Evolutionary conservation across 2,113 vertebrate genomes (phyloP).

Genomic region (Corythornis vintsioides): DNA sequence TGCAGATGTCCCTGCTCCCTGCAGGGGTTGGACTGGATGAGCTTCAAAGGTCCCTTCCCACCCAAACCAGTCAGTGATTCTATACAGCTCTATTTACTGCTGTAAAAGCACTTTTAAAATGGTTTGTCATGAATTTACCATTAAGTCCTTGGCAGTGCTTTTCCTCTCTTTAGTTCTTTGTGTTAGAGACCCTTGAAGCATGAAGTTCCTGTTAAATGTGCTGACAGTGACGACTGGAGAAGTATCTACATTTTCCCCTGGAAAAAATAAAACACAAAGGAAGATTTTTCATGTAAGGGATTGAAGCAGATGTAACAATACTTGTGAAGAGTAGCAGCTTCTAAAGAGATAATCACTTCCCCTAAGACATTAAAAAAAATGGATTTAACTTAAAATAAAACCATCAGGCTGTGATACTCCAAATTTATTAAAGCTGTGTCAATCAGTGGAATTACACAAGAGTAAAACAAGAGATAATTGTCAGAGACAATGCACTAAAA

Average conservation of each 20-base stretch:
- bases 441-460: neutral
- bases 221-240: slow-evolving; percentile 59
- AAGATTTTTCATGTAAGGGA: neutral
- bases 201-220: slow-evolving; percentile 78
- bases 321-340: neutral
- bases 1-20: too few species aligned
- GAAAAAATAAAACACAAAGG: neutral
- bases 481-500: neutral
- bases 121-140: slow-evolving; percentile 58
- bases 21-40: too few species aligned
- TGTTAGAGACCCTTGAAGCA: slow-evolving; percentile 76
- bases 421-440: neutral
- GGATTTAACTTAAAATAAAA: slow-evolving; percentile 22
- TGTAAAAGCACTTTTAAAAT: neutral
- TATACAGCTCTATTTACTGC: neutral
- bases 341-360: neutral
- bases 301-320: neutral
- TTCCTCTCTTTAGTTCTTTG: slow-evolving; percentile 71
- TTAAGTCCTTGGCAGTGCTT: slow-evolving; percentile 66
- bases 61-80: too few species aligned
- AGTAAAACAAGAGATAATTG: neutral
- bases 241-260: slow-evolving; percentile 71
- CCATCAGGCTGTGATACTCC: neutral
- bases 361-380: neutral
- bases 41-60: too few species aligned